phyloP scores from a whole-genome alignment of 2,797 vertebrate genomes.

The Lateolabrax maculatus region DNA sequence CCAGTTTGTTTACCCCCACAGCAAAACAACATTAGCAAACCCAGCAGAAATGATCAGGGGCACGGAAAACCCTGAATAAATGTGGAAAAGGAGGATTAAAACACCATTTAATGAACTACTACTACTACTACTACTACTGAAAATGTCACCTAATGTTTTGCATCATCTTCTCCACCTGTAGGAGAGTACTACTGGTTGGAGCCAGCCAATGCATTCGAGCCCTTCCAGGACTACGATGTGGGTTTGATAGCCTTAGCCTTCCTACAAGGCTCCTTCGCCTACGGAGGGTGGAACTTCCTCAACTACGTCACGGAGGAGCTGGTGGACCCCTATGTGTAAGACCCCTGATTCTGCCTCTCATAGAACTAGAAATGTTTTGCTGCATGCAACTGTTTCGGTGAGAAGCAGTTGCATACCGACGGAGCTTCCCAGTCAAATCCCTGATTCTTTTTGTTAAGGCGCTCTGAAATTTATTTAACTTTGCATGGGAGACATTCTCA shows the following conservation, averaged over 20 bases:
- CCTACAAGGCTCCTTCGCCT: conserved; percentile 95
- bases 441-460: conserved; percentile 29
- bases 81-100: not conserved
- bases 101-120: not conserved
- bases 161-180: conserved; percentile 50
- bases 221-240: conserved; percentile 91
- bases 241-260: conserved; percentile 93
- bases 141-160: not conserved
- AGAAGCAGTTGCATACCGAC: conserved; percentile 50
- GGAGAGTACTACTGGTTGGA: conserved; percentile 95
- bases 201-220: conserved; percentile 91
- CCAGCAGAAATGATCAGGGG: conserved; percentile 6
- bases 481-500: conserved; percentile 6
- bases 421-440: conserved; percentile 47
- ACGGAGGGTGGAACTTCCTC: conserved; percentile 97
- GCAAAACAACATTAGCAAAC: conserved; percentile 27
- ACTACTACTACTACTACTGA: not conserved
- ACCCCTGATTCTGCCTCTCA: not conserved
- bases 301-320: conserved; percentile 98
- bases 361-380: conserved; percentile 10
- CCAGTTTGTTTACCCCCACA: conserved; percentile 31
- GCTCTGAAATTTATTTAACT: conserved; percentile 39
- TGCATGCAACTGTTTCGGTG: conserved; percentile 29
- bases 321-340: conserved; percentile 94
- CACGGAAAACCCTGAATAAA: not conserved